Base-by-base conservation (phyloP, 2,888 invertebrate species). In the Vanessa cardui region DNA sequence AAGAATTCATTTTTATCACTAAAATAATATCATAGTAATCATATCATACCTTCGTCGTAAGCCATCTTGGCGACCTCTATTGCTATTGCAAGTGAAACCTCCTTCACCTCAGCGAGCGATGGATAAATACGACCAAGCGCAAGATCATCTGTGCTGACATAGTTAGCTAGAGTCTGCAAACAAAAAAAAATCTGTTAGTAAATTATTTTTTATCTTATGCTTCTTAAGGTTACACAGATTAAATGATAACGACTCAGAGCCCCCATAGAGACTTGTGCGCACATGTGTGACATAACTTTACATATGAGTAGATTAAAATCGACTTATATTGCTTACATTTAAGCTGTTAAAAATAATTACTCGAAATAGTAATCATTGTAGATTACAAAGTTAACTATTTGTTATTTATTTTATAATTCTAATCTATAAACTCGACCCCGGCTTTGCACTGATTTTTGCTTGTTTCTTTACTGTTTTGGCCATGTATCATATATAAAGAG, bases 61-160 rank as follows among this genome's bases (percentile, higher is more conserved):
- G 98, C 98, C 90, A 97, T 96, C 78, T 98, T 95, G 4, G 97
- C 96, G 71, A 99, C 95, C 78, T 95, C 95, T 8, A 96, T 94
- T 0, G 99, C 99, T 77, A 99, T 99, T 73, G 96, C 94, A 64
- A 98, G 94, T 0, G 99, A 99, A 68, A 98, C 97, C 68, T 98
- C 97, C 66, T 95, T 96, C 74, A 99, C 96, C 62, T 95, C 94
- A 39, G 94, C 89, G 64, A 99, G 93, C 0, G 98, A 97, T 7
- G 99, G 99, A 86, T 99, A 99, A 61, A 99, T 94, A 72, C 98
- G 96, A 9, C 99, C 99, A 64, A 94, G 94, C 1, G 94, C 94
- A 62, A 99, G 92, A 86, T 99, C 97, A 9, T 94, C 94, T 64
- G 97, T 95, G 1, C 95, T 96, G 0, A 99, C 99, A 77, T 96